A percentile compares a stretch with the other conserved stretches of the same genome.
phyloP scores from a whole-genome alignment of 2,113 vertebrate species.

The Oxyruncus cristatus region DNA sequence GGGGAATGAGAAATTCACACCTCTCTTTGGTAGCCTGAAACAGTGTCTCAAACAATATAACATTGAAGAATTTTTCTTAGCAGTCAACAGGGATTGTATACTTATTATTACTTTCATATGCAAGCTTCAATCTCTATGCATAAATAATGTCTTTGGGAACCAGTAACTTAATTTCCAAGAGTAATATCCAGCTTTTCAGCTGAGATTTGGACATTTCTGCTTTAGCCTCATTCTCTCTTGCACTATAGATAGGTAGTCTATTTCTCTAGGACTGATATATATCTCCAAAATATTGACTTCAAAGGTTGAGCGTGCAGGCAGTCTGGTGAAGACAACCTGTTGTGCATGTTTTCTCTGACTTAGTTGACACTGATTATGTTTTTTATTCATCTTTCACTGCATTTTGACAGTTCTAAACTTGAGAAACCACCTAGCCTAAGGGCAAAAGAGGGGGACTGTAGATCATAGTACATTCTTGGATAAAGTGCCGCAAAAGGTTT shows the following conservation, averaged over 20 bases:
- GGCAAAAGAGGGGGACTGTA: constrained; percentile 15
- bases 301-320: not conserved
- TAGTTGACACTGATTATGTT: not conserved
- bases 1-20: not conserved
- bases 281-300: not conserved
- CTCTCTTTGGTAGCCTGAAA: not conserved
- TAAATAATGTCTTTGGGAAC: not conserved
- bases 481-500: not conserved
- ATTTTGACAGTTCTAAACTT: constrained; percentile 21
- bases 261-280: not conserved
- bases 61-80: not conserved
- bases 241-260: not conserved
- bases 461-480: not conserved
- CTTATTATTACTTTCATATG: not conserved
- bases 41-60: not conserved
- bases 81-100: not conserved
- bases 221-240: not conserved
- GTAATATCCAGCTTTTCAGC: not conserved
- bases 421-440: constrained; percentile 8
- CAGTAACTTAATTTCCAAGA: not conserved
- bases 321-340: not conserved
- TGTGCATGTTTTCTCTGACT: not conserved
- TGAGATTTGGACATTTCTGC: not conserved
- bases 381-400: not conserved
- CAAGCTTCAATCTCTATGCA: not conserved